phyloP scores from a whole-genome alignment of 2,797 vertebrate species.

The Fringilla coelebs region DNA sequence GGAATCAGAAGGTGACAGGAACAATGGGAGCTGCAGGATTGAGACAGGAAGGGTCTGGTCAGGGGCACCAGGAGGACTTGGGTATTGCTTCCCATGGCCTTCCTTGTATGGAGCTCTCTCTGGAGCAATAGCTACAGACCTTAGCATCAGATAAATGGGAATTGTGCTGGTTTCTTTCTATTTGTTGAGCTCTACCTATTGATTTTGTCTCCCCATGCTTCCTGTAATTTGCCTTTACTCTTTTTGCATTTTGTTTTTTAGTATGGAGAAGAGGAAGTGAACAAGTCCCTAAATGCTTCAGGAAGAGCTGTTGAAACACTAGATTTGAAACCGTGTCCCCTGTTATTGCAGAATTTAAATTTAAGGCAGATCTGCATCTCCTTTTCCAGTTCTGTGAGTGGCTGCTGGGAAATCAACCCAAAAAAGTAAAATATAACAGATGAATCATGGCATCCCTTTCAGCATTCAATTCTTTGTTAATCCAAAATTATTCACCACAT shows the following conservation, averaged over 20 bases:
- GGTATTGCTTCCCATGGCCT: not conserved
- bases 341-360: not conserved
- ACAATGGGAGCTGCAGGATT: not conserved
- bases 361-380: not conserved
- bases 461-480: not conserved
- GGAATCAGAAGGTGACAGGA: not conserved
- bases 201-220: fast-evolving
- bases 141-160: not conserved
- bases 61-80: not conserved
- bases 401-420: not conserved
- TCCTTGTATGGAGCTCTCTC: not conserved
- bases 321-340: not conserved
- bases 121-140: not conserved
- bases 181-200: not conserved
- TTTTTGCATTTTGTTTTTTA: not conserved
- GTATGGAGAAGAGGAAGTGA: not conserved
- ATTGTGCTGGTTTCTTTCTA: not conserved
- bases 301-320: not conserved
- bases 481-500: not conserved
- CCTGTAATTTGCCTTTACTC: not conserved
- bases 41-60: not conserved
- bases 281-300: not conserved
- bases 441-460: not conserved
- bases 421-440: not conserved
- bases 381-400: not conserved